phyloP scores from a whole-genome alignment of 2,113 vertebrate species.

The Percopsis transmontana region DNA sequence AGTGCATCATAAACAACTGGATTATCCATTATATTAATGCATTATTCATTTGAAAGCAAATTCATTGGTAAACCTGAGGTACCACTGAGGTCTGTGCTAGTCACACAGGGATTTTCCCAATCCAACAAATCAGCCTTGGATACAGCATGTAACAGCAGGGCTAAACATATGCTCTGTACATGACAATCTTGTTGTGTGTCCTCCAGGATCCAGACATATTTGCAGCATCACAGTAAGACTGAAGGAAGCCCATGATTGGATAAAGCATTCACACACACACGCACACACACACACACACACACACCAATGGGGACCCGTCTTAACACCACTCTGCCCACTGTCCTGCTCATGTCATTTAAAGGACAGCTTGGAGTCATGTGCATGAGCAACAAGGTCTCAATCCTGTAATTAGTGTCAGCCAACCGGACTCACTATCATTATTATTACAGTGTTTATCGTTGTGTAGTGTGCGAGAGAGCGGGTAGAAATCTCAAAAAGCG shows the following conservation, averaged over 20 bases:
- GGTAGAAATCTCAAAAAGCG: not conserved
- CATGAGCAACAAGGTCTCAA: conserved; percentile 3
- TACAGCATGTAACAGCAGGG: conserved; percentile 1
- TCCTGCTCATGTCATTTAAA: no score
- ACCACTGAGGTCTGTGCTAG: conserved; percentile 31
- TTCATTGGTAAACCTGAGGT: conserved; percentile 44
- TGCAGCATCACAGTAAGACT: conserved; percentile 1
- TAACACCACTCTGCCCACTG: no score
- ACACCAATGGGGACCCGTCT: no score
- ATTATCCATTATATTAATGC: no score
- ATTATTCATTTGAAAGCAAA: no score
- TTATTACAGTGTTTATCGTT: conserved; percentile 25
- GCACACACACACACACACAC: no score
- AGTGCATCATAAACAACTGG: no score
- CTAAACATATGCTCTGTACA: conserved; percentile 5
- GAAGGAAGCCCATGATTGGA: not conserved
- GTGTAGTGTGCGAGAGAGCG: conserved; percentile 1
- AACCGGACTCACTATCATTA: conserved; percentile 45
- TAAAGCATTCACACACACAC: no score
- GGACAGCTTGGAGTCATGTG: conserved; percentile 13
- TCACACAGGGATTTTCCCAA: conserved; percentile 23
- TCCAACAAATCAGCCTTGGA: conserved; percentile 36
- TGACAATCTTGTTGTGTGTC: not conserved
- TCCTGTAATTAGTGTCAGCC: conserved; percentile 47
- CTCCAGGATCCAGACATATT: not conserved